phyloP scores from a whole-genome alignment of 1,140 invertebrate genomes.

The Gyrodactylus salaris region DNA sequence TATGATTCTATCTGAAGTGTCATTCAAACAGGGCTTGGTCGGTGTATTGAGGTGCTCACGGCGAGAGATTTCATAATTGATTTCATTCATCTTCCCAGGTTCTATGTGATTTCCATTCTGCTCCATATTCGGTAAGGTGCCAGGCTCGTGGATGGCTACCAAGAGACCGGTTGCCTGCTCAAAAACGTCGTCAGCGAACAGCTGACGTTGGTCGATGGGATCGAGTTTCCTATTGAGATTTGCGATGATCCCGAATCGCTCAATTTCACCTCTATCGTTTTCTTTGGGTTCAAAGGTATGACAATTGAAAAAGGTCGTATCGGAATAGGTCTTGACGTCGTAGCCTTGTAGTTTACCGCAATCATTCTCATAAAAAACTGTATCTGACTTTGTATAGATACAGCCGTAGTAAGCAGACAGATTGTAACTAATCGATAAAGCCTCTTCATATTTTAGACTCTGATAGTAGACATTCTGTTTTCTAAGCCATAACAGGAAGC shows the following conservation, averaged over 20 bases:
- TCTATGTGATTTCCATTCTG: neutral
- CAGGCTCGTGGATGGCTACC: neutral
- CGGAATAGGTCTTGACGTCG: neutral
- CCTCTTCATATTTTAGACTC: neutral
- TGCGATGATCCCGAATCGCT: neutral
- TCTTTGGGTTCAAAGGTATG: neutral
- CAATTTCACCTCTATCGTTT: neutral
- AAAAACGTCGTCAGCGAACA: neutral
- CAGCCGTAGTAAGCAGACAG: neutral
- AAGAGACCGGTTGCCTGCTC: neutral
- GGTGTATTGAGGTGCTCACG: neutral
- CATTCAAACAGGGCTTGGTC: neutral
- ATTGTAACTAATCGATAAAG: neutral
- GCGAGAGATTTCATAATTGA: neutral
- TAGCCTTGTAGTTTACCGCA: neutral
- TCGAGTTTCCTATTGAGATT: neutral
- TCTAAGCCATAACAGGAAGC: neutral
- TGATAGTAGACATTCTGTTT: constrained; percentile 4
- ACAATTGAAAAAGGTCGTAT: constrained; percentile 1
- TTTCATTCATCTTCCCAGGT: constrained; percentile 6
- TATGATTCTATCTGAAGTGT: neutral
- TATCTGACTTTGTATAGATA: neutral
- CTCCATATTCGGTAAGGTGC: constrained; percentile 3
- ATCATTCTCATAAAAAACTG: neutral
- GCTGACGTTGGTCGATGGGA: neutral